Evolutionary conservation across 2,113 vertebrate genomes (phyloP).

Genomic region (Syrmaticus mikado): DNA sequence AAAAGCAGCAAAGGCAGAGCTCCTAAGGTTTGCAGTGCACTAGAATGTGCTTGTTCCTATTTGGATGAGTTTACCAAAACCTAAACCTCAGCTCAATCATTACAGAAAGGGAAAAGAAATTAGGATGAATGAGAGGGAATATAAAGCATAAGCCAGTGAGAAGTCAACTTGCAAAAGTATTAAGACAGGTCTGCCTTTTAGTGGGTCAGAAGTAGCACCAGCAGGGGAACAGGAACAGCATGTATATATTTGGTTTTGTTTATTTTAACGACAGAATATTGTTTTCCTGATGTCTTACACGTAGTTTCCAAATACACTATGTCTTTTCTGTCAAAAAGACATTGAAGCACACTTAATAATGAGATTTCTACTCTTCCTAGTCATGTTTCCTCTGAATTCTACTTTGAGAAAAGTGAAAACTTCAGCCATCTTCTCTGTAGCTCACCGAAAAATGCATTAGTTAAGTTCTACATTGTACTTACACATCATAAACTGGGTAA

Average conservation of each 20-base stretch:
- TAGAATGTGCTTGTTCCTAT: not conserved
- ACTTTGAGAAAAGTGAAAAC: fast-evolving
- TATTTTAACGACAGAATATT: not conserved
- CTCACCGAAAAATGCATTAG: not conserved
- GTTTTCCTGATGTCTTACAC: not conserved
- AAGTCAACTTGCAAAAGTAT: not conserved
- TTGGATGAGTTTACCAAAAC: not conserved
- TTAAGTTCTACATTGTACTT: not conserved
- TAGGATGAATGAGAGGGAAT: not conserved
- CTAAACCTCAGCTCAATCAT: not conserved
- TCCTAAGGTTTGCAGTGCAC: not conserved
- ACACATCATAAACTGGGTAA: slow-evolving; percentile 90
- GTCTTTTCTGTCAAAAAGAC: not conserved
- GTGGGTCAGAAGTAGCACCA: not conserved
- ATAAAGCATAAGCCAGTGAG: not conserved
- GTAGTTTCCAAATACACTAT: not conserved
- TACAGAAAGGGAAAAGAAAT: not conserved
- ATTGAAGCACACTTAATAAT: not conserved
- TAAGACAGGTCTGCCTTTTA: not conserved
- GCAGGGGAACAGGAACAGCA: not conserved
- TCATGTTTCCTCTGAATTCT: not conserved
- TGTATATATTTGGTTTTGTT: not conserved
- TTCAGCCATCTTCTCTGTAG: not conserved
- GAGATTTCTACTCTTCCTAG: not conserved
- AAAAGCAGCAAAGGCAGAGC: not conserved